These are phyloP conservation scores for Nerophis ophidion DNA, from an alignment of 2,113 vertebrate species.

Conservation along the genomic window DNA sequence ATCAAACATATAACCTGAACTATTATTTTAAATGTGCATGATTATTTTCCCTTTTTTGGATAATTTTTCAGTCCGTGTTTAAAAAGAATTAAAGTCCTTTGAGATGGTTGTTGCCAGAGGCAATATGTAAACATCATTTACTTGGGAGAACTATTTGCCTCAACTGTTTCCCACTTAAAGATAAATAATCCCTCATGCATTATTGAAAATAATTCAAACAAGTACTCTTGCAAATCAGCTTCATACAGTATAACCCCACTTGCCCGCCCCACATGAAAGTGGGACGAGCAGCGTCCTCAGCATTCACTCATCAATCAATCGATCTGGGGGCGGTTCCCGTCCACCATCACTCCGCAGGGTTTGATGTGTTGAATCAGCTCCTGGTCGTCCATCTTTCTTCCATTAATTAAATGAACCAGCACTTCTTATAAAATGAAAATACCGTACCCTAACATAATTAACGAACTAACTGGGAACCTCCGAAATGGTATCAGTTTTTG, in stretches of 20 bases:
- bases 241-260: neutral
- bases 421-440: slow-evolving; percentile 36
- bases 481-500: no score
- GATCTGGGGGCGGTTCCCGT: slow-evolving; percentile 34
- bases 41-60: slow-evolving; percentile 12
- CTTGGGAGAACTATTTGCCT: slow-evolving; percentile 59
- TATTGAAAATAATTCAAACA: slow-evolving; percentile 36
- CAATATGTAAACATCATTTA: slow-evolving; percentile 55
- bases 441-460: neutral
- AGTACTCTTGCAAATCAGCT: slow-evolving; percentile 10
- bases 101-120: slow-evolving; percentile 43
- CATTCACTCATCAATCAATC: slow-evolving; percentile 62
- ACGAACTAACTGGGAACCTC: no score
- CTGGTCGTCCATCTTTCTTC: slow-evolving; percentile 41
- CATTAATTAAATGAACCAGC: slow-evolving; percentile 54
- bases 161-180: slow-evolving; percentile 50
- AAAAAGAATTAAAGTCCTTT: slow-evolving; percentile 15
- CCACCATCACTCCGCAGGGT: slow-evolving; percentile 27
- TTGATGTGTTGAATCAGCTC: slow-evolving; percentile 63
- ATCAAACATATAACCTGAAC: no score
- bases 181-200: slow-evolving; percentile 61
- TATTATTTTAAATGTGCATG: no score
- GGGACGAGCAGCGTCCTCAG: slow-evolving; percentile 43
- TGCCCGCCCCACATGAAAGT: slow-evolving; percentile 19
- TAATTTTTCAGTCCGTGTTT: slow-evolving; percentile 33